Evolutionary conservation across 2,888 invertebrate genomes (phyloP).

Genomic region (Sepiola atlantica): DNA sequence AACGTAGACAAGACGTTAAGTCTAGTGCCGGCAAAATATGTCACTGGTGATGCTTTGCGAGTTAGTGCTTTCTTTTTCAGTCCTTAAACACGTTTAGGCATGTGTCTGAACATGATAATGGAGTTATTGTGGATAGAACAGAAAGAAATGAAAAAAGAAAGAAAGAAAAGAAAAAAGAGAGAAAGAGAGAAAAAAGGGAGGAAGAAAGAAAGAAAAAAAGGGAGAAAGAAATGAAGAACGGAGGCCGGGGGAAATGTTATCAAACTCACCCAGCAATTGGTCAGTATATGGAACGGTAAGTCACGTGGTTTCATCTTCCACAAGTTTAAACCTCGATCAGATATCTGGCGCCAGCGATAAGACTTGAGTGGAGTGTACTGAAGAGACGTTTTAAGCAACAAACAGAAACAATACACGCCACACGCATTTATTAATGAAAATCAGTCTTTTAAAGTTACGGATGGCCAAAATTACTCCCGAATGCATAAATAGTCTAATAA

Average conservation of each 20-base stretch:
- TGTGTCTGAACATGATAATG: background rate
- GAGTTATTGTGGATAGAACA: background rate
- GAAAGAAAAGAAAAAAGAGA: background rate
- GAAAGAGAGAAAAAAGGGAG: background rate
- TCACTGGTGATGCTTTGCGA: background rate
- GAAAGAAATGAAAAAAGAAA: background rate
- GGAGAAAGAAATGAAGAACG: no score
- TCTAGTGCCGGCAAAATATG: no score
- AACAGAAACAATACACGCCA: no score
- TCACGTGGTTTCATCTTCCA: background rate
- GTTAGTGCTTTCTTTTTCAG: background rate
- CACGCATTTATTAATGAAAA: no score
- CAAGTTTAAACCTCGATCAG: background rate
- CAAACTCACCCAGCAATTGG: background rate
- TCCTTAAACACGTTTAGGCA: background rate
- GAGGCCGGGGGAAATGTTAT: background rate
- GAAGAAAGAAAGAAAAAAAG: background rate
- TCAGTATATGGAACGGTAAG: background rate
- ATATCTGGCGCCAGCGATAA: conserved; percentile 4
- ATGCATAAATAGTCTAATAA: no score
- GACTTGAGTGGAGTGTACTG: background rate
- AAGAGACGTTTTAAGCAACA: no score
- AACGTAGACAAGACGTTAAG: no score
- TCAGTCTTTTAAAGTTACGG: no score
- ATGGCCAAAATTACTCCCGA: no score